These are phyloP conservation scores for Halocynthia aurantium DNA, from an alignment of 23 tunicate genomes.

Conservation along the genomic window DNA sequence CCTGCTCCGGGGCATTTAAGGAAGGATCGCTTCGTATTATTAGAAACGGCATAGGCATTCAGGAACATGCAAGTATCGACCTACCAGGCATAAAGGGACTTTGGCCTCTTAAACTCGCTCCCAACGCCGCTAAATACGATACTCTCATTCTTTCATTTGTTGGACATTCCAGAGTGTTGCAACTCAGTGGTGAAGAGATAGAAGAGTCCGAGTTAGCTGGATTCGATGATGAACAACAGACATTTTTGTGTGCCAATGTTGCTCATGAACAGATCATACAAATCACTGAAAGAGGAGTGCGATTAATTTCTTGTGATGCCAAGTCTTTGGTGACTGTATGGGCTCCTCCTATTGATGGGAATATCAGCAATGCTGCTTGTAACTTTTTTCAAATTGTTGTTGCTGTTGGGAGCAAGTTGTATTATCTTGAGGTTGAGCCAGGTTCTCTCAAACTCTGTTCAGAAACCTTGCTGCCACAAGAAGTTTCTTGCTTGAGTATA, in stretches of 20 bases:
- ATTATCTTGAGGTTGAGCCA: conserved; percentile 60
- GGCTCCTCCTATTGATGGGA: conserved; percentile 60
- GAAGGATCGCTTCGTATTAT: conserved; percentile 93
- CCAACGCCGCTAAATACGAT: conserved; percentile 50
- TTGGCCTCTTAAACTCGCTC: conserved; percentile 63
- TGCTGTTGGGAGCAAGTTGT: conserved; percentile 59
- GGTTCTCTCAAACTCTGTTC: conserved; percentile 20
- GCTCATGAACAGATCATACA: conserved; percentile 65
- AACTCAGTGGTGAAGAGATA: conserved; percentile 81
- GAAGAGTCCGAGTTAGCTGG: conserved; percentile 84
- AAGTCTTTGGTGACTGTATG: conserved; percentile 41
- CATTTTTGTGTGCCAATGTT: conserved; percentile 73
- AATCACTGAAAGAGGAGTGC: conserved; percentile 76
- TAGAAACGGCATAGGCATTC: conserved; percentile 97
- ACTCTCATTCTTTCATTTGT: conserved; percentile 85
- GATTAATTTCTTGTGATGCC: conserved; percentile 38
- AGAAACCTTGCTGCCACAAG: conserved; percentile 35
- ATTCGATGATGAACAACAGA: conserved; percentile 71
- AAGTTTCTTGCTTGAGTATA: conserved; percentile 85
- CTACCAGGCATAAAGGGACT: conserved; percentile 84
- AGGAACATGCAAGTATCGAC: conserved; percentile 97
- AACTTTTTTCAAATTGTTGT: conserved; percentile 72
- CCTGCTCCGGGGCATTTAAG: conserved; percentile 85
- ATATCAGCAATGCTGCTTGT: conserved; percentile 74
- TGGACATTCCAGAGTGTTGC: conserved; percentile 78